These are phyloP conservation scores for Tringa solitaria DNA, from an alignment of 2,113 vertebrate genomes.

Conservation along the genomic window DNA sequence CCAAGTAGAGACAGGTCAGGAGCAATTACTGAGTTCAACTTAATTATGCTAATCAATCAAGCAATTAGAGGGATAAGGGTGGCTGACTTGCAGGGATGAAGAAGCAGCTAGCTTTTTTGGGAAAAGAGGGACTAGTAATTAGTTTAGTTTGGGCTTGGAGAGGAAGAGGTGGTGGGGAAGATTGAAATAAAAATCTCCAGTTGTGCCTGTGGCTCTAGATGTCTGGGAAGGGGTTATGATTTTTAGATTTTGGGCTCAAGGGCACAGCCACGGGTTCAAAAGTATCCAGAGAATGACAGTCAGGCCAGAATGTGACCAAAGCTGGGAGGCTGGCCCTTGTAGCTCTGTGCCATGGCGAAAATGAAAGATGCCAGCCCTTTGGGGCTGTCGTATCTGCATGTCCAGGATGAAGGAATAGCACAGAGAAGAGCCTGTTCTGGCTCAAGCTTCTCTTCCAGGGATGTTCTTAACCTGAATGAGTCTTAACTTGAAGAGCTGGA, in stretches of 20 bases:
- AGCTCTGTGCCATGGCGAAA: accelerated
- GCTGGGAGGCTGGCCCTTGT: background rate
- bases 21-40: background rate
- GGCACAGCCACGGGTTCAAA: background rate
- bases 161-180: background rate
- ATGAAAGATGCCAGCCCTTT: background rate
- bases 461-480: background rate
- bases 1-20: background rate
- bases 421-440: background rate
- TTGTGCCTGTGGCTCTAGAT: background rate
- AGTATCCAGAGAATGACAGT: background rate
- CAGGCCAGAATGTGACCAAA: background rate
- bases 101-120: background rate
- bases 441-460: background rate
- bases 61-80: background rate
- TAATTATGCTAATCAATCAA: background rate
- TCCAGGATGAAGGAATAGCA: background rate
- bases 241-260: background rate
- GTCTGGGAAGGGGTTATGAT: background rate
- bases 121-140: background rate
- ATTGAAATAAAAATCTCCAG: background rate
- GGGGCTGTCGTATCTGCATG: background rate
- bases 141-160: background rate
- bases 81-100: background rate
- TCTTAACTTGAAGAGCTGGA: background rate